Conservation (phyloP, 2,113 vertebrate species). For the Malurus cyaneus region DNA sequence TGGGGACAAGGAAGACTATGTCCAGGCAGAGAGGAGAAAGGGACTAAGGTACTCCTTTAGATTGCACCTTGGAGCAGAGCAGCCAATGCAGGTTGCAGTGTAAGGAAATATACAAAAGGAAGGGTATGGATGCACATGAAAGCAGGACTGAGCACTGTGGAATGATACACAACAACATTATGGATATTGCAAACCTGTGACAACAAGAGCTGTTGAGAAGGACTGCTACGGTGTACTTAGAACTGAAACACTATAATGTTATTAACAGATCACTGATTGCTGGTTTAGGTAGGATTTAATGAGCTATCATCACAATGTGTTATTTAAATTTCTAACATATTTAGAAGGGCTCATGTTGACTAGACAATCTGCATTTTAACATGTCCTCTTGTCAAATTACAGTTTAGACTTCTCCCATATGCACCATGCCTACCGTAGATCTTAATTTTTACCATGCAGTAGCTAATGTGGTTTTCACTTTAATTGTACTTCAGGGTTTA, state of each 20-base stretch:
- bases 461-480: not conserved
- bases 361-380: not conserved
- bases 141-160: not conserved
- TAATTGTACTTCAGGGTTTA: not conserved
- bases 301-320: not conserved
- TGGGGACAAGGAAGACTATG: not conserved
- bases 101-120: not conserved
- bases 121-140: not conserved
- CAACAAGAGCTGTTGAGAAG: not conserved
- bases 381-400: not conserved
- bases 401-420: not conserved
- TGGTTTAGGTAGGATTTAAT: not conserved
- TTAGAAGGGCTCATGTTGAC: not conserved
- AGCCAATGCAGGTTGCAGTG: not conserved
- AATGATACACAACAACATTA: not conserved
- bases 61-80: not conserved
- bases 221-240: not conserved
- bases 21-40: not conserved
- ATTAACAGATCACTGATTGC: not conserved
- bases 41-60: not conserved
- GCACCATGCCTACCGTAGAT: not conserved
- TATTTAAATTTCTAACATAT: not conserved
- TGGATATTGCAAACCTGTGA: not conserved
- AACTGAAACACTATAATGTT: not conserved
- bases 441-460: not conserved